Base-by-base conservation (phyloP, 1,140 invertebrate genomes). In the Laodelphax striatellus region DNA sequence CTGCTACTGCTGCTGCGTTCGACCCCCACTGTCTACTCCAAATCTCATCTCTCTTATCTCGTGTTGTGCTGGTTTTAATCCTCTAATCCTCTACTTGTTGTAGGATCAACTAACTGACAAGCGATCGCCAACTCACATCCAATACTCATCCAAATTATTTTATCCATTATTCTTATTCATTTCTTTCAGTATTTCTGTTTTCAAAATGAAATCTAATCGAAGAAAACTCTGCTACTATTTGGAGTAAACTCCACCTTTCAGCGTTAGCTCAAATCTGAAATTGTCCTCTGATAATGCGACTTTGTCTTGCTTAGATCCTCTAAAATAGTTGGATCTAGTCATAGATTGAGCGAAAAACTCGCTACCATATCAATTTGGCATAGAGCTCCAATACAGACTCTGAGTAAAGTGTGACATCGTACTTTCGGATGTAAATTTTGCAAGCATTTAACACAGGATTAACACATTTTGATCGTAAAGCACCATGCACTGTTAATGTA, bases 201-300 rank as follows among this genome's bases (percentile, higher is more conserved):
- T 43, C 52, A 34, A 31, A 31, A 52, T 31, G 42, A 59, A 50
- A 52, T 44, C 38, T 56, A 28, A 46, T 46, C 43, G 21, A 28
- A 14, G 22, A 28, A 2, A 16, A 55, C 17, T 57, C 38, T 43
- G 43, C 46, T 58, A 62, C 50, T 63, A 58, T 63, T 61, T 64
- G 65, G 66, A 69, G 68, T 67, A 68, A 69, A 69, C 68, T 67
- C 65, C 66, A 68, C 67, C 67, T 66, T 65, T 63, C 24, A 17
- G 34, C 22, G 14, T 17, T 55, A 60, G 59, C 59, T 60, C 59
- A 24, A 44, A 38, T 11, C 9, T 38, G 11, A 11, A 38, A 38
- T 5, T 8, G 50, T 16, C 21, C 31, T 21, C 17, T 52, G 19
- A 22, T 52, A 52, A 22, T 24, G 52, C 31, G 31, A 53, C 31